phyloP scores from a whole-genome alignment of 2,888 invertebrate genomes.

The Rhimphoctona megacephalus region DNA sequence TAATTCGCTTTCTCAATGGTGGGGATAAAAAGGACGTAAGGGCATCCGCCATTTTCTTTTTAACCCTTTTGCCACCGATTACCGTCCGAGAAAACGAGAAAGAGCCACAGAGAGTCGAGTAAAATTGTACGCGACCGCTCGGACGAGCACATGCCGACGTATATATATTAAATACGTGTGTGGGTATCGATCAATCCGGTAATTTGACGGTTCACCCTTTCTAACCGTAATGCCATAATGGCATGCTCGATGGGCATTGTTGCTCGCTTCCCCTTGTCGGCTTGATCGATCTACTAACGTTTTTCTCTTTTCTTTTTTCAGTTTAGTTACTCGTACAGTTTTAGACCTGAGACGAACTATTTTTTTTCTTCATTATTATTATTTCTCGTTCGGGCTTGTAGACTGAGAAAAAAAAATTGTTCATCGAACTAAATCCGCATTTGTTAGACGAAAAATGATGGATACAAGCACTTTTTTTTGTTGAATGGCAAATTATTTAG shows the following conservation, averaged over 20 bases:
- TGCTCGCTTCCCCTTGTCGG: constrained; percentile 71
- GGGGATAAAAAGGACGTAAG: constrained; percentile 57
- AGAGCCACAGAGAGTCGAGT: constrained; percentile 48
- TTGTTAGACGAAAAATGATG: too few species aligned
- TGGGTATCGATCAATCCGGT: constrained; percentile 75
- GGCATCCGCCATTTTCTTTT: constrained; percentile 72
- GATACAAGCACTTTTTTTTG: too few species aligned
- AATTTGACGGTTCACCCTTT: constrained; percentile 76
- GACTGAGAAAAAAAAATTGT: too few species aligned
- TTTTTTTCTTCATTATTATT: neutral
- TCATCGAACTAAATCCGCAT: too few species aligned
- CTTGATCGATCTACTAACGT: constrained; percentile 68
- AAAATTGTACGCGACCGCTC: constrained; percentile 59
- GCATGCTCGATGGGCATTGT: constrained; percentile 76
- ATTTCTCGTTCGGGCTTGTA: neutral
- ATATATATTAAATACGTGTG: constrained; percentile 31
- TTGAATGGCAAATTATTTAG: too few species aligned
- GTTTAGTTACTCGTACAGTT: constrained; percentile 60
- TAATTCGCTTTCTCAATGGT: neutral
- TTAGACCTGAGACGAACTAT: neutral
- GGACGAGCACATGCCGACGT: constrained; percentile 50
- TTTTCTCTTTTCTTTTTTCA: constrained; percentile 60
- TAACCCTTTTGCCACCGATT: constrained; percentile 69
- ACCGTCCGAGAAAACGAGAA: constrained; percentile 45
- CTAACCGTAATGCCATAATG: constrained; percentile 74